Evolutionary conservation across 1,140 invertebrate species (phyloP).

Genomic region (Drosophila sproati): DNA sequence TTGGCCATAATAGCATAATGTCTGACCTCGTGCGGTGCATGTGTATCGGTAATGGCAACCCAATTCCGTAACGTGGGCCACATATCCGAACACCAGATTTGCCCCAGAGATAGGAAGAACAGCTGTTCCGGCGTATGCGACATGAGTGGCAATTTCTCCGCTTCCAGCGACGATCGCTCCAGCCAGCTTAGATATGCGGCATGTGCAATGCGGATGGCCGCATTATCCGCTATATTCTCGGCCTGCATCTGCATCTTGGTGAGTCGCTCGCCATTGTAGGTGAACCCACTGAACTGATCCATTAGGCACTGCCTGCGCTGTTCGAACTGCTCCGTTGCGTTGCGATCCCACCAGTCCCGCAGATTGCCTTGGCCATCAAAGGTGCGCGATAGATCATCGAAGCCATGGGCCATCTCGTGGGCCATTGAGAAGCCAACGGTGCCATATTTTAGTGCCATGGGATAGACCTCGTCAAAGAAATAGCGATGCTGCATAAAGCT

Average conservation of each 20-base stretch:
- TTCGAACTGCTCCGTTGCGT: constrained; percentile 94
- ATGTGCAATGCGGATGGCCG: constrained; percentile 95
- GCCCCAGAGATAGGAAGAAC: constrained; percentile 96
- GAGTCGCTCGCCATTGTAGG: constrained; percentile 87
- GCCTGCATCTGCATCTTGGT: constrained; percentile 91
- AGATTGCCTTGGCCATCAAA: constrained; percentile 89
- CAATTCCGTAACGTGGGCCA: constrained; percentile 5
- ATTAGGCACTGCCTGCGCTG: constrained; percentile 94
- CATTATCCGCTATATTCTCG: constrained; percentile 97
- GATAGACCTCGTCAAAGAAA: constrained; percentile 93
- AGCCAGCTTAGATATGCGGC: constrained; percentile 90
- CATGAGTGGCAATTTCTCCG: constrained; percentile 90
- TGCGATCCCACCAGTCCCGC: constrained; percentile 92
- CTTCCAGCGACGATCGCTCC: constrained; percentile 85
- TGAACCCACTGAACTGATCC: constrained; percentile 93
- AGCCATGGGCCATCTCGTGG: constrained; percentile 89
- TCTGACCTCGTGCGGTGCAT: constrained; percentile 90
- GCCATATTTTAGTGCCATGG: constrained; percentile 96
- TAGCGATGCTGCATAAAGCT: constrained; percentile 97
- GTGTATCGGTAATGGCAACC: constrained; percentile 90
- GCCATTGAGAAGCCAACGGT: constrained; percentile 95
- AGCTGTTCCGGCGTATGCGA: constrained; percentile 92
- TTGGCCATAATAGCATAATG: constrained; percentile 96
- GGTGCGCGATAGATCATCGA: constrained; percentile 87
- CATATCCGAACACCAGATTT: constrained; percentile 85